Conservation (phyloP, 2,888 invertebrate species). For the Gari tellinella region DNA sequence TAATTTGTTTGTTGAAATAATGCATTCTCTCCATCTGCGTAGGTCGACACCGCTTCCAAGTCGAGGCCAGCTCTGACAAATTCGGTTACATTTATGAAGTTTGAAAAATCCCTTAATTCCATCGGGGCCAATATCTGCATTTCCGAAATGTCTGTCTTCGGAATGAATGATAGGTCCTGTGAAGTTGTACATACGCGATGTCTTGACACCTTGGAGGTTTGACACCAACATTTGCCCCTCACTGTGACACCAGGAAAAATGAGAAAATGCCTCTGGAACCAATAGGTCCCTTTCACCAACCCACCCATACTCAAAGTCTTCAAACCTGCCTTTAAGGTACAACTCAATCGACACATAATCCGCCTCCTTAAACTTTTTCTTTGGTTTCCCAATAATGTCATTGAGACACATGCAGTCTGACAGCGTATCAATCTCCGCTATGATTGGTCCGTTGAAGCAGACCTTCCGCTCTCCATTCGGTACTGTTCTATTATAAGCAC, state of each 20-base stretch:
- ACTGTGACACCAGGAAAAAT: conserved; percentile 70
- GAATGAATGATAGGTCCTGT: conserved; percentile 73
- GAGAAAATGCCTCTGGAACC: conserved; percentile 68
- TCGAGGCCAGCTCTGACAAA: conserved; percentile 65
- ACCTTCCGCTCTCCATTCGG: conserved; percentile 40
- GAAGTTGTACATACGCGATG: conserved; percentile 57
- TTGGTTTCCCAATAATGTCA: conserved; percentile 65
- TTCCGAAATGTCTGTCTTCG: conserved; percentile 54
- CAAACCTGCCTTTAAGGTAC: conserved; percentile 64
- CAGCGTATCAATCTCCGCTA: conserved; percentile 72
- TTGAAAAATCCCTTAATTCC: conserved; percentile 73
- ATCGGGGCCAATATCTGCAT: conserved; percentile 62
- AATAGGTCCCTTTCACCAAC: conserved; percentile 44
- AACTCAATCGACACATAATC: conserved; percentile 72
- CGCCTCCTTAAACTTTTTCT: conserved; percentile 56
- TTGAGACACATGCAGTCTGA: conserved; percentile 69
- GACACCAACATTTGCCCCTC: conserved; percentile 65
- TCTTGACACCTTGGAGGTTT: conserved; percentile 69
- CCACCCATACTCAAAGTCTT: conserved; percentile 62
- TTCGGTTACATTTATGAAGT: conserved; percentile 68
- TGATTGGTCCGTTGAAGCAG: conserved; percentile 61
- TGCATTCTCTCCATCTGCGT: conserved; percentile 36
- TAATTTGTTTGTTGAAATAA: not conserved
- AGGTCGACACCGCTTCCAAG: conserved; percentile 52
- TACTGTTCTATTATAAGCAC: conserved; percentile 44